Conservation (phyloP, 2,888 invertebrate species). For the Nomada lathburiana region DNA sequence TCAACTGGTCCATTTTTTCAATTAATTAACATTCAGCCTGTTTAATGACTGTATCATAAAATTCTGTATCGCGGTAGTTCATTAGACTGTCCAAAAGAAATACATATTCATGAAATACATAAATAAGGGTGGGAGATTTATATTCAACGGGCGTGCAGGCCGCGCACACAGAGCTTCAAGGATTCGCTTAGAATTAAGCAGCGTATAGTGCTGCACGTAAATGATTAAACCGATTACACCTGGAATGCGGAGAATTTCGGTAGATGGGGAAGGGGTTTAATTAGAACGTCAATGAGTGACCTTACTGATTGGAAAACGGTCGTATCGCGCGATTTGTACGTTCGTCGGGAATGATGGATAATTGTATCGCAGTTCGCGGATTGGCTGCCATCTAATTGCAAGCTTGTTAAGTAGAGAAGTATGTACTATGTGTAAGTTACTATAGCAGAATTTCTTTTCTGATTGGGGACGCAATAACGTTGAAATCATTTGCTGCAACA, state of each 20-base stretch:
- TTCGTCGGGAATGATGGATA: slow-evolving; percentile 37
- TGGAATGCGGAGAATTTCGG: slow-evolving; percentile 59
- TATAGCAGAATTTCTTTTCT: neutral
- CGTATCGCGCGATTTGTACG: slow-evolving; percentile 53
- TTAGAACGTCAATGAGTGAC: slow-evolving; percentile 63
- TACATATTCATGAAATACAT: slow-evolving; percentile 63
- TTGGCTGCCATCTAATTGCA: slow-evolving; percentile 30
- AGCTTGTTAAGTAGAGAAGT: neutral
- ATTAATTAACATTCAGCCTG: slow-evolving; percentile 26
- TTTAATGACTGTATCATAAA: slow-evolving; percentile 7
- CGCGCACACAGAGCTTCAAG: slow-evolving; percentile 23
- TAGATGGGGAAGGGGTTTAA: slow-evolving; percentile 56
- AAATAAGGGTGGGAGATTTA: slow-evolving; percentile 58
- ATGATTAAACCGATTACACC: slow-evolving; percentile 69
- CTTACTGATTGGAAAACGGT: slow-evolving; percentile 68
- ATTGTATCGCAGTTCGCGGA: slow-evolving; percentile 17
- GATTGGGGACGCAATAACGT: neutral
- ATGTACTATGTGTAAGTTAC: neutral
- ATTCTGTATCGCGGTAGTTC: slow-evolving; percentile 24
- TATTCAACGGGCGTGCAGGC: slow-evolving; percentile 24
- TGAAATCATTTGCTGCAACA: too few relatives aligned
- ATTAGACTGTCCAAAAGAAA: slow-evolving; percentile 55
- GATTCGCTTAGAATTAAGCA: slow-evolving; percentile 63
- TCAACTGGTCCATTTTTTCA: neutral
- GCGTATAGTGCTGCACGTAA: slow-evolving; percentile 51